These are phyloP conservation scores for Lepus americanus DNA, from an alignment of 2,113 vertebrate species.

Conservation along the genomic window DNA sequence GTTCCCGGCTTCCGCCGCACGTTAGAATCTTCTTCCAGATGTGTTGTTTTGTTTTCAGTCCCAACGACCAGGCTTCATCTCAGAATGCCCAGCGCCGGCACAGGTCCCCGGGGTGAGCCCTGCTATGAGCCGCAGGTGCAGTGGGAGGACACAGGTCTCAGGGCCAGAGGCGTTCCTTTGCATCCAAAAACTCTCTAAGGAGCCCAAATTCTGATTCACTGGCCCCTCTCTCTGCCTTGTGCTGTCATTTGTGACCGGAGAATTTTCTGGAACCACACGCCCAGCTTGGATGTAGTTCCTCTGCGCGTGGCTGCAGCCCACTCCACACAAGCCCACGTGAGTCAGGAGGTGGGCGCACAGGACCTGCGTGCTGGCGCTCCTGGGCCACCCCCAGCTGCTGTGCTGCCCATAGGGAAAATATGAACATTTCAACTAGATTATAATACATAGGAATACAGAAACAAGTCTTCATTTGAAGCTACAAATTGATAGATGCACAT, in stretches of 20 bases:
- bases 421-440: slow-evolving; percentile 38
- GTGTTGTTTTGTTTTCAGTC: background rate
- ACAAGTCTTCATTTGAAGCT: slow-evolving; percentile 5
- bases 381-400: background rate
- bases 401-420: background rate
- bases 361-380: background rate
- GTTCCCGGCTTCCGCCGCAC: background rate
- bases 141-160: background rate
- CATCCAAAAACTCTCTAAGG: background rate
- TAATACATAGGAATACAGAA: slow-evolving; percentile 19
- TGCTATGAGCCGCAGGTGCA: background rate
- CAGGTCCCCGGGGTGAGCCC: background rate
- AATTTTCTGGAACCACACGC: slow-evolving; percentile 15
- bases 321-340: too few species aligned
- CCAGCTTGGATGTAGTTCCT: background rate
- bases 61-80: background rate
- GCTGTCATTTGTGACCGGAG: background rate
- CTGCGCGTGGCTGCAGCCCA: background rate
- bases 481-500: background rate
- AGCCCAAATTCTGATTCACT: background rate
- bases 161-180: background rate
- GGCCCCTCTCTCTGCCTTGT: background rate
- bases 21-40: background rate
- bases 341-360: background rate
- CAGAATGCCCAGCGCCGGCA: background rate